Evolutionary conservation across 92 coral and sea anemone genomes (phyloP).

Genomic region (Heliopora coerulea): DNA sequence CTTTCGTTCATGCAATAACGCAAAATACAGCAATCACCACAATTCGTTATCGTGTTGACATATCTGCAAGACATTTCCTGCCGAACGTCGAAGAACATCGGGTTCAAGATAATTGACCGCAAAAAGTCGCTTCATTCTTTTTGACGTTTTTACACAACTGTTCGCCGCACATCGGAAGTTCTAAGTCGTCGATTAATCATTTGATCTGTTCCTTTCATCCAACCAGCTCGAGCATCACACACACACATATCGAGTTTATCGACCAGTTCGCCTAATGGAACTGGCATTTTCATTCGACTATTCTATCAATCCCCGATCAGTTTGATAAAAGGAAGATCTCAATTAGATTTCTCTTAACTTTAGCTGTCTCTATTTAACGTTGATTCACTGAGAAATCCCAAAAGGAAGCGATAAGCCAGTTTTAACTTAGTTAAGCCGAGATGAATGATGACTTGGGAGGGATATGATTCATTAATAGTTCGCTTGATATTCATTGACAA

Average conservation of each 20-base stretch:
- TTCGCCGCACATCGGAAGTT: too few species aligned
- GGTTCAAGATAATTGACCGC: too few species aligned
- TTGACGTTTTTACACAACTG: too few species aligned
- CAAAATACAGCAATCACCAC: not conserved
- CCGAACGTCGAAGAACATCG: too few species aligned
- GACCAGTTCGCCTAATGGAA: not conserved
- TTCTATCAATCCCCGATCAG: slow-evolving; percentile 4
- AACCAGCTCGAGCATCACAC: too few species aligned
- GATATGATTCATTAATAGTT: not conserved
- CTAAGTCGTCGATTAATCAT: too few species aligned
- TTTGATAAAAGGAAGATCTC: slow-evolving; percentile 1
- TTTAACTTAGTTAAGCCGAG: not conserved
- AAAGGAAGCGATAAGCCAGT: not conserved
- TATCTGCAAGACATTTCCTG: too few species aligned
- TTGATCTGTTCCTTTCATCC: too few species aligned
- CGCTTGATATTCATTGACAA: not conserved
- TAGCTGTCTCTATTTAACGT: not conserved
- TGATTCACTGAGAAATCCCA: not conserved
- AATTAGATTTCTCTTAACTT: not conserved
- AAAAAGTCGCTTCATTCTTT: too few species aligned
- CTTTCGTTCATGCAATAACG: not conserved
- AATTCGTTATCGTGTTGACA: not conserved
- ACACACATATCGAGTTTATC: too few species aligned
- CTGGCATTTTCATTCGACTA: not conserved
- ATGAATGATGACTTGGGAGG: slow-evolving; percentile 9